These are phyloP conservation scores for Drosophila pseudotalamancana DNA, from an alignment of 2,888 invertebrate genomes.

Conservation along the genomic window DNA sequence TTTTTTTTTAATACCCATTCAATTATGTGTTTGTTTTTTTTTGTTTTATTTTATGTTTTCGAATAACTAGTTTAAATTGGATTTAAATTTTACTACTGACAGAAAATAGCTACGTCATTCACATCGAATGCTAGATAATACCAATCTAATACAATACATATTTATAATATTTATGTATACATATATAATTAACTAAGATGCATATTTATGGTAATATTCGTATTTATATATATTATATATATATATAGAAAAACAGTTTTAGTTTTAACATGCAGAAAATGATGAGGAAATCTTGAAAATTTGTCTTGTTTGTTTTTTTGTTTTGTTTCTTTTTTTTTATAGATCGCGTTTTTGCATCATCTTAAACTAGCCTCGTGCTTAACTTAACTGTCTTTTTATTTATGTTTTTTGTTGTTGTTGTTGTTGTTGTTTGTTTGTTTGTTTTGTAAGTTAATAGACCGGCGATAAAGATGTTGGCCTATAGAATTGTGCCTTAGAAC, in stretches of 20 bases:
- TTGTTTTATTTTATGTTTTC: slow-evolving; percentile 16
- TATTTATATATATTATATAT: slow-evolving; percentile 22
- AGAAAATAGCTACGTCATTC: slow-evolving; percentile 58
- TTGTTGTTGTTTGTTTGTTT: neutral
- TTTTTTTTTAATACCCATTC: slow-evolving; percentile 1
- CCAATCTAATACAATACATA: slow-evolving; percentile 48
- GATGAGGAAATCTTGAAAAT: slow-evolving; percentile 23
- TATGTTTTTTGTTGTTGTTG: slow-evolving; percentile 10
- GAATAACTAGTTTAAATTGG: slow-evolving; percentile 70
- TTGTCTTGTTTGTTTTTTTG: neutral
- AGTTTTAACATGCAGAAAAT: slow-evolving; percentile 39
- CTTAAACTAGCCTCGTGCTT: slow-evolving; percentile 68
- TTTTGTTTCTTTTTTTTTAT: slow-evolving; percentile 10
- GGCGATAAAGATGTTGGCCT: slow-evolving; percentile 43
- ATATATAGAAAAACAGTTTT: slow-evolving; percentile 48
- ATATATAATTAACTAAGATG: slow-evolving; percentile 56
- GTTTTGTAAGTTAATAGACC: slow-evolving; percentile 8
- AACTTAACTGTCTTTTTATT: slow-evolving; percentile 56
- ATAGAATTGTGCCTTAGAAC: slow-evolving; percentile 31
- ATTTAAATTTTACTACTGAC: slow-evolving; percentile 71
- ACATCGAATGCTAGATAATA: slow-evolving; percentile 63
- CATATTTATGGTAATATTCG: slow-evolving; percentile 27
- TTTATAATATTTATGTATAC: slow-evolving; percentile 28
- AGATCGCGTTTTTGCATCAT: slow-evolving; percentile 25
- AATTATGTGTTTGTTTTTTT: neutral